These are phyloP conservation scores for Lycodopsis pacificus DNA, from an alignment of 2,797 vertebrate species.

Conservation along the genomic window DNA sequence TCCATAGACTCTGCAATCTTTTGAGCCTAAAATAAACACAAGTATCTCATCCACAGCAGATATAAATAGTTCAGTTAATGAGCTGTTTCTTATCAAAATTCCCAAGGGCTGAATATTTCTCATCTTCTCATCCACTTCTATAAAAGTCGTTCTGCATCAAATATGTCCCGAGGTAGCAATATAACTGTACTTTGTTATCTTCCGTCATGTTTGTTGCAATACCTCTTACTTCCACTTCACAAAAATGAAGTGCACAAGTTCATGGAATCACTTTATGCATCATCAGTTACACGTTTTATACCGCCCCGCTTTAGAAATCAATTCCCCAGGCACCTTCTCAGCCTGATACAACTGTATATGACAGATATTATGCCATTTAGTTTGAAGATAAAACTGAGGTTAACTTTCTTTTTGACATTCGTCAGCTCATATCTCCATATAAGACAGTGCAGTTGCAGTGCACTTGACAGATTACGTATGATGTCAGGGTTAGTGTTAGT, in stretches of 20 bases:
- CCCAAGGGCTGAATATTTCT: constrained; percentile 9
- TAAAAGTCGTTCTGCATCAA: constrained; percentile 3
- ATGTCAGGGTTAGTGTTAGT: constrained; percentile 33
- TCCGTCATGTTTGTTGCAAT: constrained; percentile 1
- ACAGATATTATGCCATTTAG: constrained; percentile 34
- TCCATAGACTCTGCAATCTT: not conserved
- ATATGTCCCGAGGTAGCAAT: constrained; percentile 23
- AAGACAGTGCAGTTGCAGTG: constrained; percentile 1
- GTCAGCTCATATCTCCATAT: constrained; percentile 56
- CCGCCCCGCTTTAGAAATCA: constrained; percentile 13
- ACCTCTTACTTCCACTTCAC: constrained; percentile 9
- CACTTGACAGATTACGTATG: constrained; percentile 23
- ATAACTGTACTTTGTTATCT: not conserved
- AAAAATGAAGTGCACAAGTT: constrained; percentile 30
- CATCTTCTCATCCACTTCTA: constrained; percentile 19
- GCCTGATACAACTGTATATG: constrained; percentile 31
- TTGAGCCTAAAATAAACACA: constrained; percentile 30
- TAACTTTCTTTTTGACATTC: constrained; percentile 32
- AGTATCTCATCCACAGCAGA: constrained; percentile 13
- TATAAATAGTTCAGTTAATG: constrained; percentile 29
- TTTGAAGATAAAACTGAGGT: constrained; percentile 42
- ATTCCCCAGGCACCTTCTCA: not conserved
- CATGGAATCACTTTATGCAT: constrained; percentile 6
- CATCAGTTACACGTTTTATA: constrained; percentile 7
- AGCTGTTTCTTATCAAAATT: constrained; percentile 39